Conservation (phyloP, 2,113 vertebrate species). For the Thalassoma bifasciatum region DNA sequence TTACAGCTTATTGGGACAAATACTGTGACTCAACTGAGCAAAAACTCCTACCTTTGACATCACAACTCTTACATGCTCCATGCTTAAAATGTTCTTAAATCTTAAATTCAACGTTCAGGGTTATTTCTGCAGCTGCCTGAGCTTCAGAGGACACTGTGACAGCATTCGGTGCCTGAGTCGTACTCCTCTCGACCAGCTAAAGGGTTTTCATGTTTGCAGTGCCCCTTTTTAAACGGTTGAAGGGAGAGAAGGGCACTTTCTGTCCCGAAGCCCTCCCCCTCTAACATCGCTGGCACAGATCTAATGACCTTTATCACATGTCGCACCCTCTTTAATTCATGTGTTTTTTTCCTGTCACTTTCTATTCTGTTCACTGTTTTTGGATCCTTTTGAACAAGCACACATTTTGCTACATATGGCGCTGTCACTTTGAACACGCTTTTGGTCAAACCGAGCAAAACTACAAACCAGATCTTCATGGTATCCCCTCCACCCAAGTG, state of each 20-base stretch:
- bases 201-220: not conserved
- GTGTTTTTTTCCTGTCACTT: conserved; percentile 50
- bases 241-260: conserved; percentile 1
- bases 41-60: too few species aligned
- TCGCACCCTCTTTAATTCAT: conserved; percentile 55
- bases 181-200: not conserved
- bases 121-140: not conserved
- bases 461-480: not conserved
- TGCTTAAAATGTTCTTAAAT: not conserved
- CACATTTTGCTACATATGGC: conserved; percentile 52
- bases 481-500: not conserved
- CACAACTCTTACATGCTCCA: too few species aligned
- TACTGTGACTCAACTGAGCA: too few species aligned
- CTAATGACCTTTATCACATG: conserved; percentile 63
- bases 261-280: not conserved
- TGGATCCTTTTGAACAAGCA: conserved; percentile 13
- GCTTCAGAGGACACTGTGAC: not conserved
- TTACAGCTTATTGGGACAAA: too few species aligned
- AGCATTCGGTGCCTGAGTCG: not conserved
- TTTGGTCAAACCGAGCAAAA: not conserved
- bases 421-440: not conserved
- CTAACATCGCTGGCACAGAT: conserved; percentile 18
- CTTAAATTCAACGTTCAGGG: not conserved
- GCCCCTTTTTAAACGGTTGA: conserved; percentile 24
- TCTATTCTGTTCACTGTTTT: conserved; percentile 30